Evolutionary conservation across 2,797 vertebrate species (phyloP).

Genomic region (Apogon hyalosoma): DNA sequence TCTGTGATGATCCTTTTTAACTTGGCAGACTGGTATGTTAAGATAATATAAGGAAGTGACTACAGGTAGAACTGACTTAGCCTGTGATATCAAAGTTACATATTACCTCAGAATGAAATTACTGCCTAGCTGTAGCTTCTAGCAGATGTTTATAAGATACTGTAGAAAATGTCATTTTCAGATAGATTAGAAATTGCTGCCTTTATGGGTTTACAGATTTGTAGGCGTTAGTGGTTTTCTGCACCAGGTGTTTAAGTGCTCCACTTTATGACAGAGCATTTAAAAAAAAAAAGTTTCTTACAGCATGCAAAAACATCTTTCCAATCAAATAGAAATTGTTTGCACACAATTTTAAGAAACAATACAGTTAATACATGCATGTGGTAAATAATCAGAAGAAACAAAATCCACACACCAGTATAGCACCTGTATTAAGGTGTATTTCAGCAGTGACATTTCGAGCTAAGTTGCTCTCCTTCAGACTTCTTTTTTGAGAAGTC

Average conservation of each 20-base stretch:
- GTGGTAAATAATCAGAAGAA: no score
- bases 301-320: background rate
- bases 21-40: background rate
- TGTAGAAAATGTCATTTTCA: background rate
- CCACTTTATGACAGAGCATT: background rate
- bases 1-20: constrained; percentile 15
- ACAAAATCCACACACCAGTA: no score
- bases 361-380: no score
- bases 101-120: constrained; percentile 7
- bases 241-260: background rate
- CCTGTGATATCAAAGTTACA: constrained; percentile 2
- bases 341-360: no score
- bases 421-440: no score
- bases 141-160: background rate
- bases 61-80: background rate
- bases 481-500: no score
- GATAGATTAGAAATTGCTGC: background rate
- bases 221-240: background rate
- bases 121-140: background rate
- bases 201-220: background rate
- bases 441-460: no score
- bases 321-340: background rate
- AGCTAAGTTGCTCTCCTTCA: no score
- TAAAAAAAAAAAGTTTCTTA: constrained; percentile 1
- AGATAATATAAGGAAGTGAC: constrained; percentile 11